These are phyloP conservation scores for Siphlonurus alternatus DNA, from an alignment of 2,888 invertebrate genomes.

Conservation along the genomic window DNA sequence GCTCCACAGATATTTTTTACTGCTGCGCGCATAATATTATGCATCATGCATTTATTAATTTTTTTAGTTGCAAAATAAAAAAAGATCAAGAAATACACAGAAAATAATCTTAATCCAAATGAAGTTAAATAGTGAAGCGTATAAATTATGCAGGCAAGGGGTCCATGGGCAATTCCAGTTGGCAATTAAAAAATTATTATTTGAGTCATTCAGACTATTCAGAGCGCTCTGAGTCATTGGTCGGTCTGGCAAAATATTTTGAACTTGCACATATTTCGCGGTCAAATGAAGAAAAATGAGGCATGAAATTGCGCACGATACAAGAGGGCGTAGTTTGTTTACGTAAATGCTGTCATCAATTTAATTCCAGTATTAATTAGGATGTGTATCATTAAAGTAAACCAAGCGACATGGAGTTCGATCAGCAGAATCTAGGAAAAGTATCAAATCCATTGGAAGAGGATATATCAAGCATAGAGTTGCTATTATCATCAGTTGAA, in stretches of 20 bases:
- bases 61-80: too few relatives aligned
- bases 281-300: background rate
- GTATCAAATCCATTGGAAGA: background rate
- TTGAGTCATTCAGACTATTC: too few relatives aligned
- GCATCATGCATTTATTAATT: too few relatives aligned
- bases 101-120: too few relatives aligned
- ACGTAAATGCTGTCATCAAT: background rate
- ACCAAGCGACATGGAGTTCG: background rate
- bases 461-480: background rate
- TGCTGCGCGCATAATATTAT: too few relatives aligned
- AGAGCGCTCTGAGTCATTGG: background rate
- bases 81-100: too few relatives aligned
- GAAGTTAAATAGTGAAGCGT: too few relatives aligned
- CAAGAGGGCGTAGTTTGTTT: background rate
- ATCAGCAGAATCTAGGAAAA: background rate
- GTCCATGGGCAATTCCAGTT: too few relatives aligned
- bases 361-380: background rate
- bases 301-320: background rate
- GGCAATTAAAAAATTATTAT: too few relatives aligned
- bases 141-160: too few relatives aligned
- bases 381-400: background rate
- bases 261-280: background rate
- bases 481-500: background rate
- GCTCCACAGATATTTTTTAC: too few relatives aligned
- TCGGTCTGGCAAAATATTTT: background rate